Conservation (phyloP, 2,888 invertebrate genomes). For the Anodontia alba region DNA sequence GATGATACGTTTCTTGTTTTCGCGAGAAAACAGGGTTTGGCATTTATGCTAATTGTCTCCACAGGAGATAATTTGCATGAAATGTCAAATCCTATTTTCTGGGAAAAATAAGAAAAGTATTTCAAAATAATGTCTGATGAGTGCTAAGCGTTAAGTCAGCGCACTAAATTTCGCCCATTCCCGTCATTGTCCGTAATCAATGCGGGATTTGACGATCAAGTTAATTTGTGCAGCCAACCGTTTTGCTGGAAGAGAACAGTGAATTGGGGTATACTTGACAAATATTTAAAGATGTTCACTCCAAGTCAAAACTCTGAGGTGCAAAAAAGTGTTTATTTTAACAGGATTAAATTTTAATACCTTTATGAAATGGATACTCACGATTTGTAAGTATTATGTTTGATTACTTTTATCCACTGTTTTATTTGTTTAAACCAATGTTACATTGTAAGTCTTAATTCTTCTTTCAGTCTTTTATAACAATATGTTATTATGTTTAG, state of each 20-base stretch:
- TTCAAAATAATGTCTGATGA: too few relatives aligned
- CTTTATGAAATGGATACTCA: constrained; percentile 6
- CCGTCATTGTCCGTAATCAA: background rate
- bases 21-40: too few relatives aligned
- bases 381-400: constrained; percentile 2
- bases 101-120: too few relatives aligned
- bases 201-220: background rate
- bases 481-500: background rate
- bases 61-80: too few relatives aligned
- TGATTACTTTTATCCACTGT: background rate
- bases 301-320: background rate
- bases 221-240: background rate
- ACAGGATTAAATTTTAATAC: background rate
- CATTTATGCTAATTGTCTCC: too few relatives aligned
- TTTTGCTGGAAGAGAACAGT: background rate
- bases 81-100: too few relatives aligned
- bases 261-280: background rate
- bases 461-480: background rate
- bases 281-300: constrained; percentile 11
- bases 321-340: constrained; percentile 4
- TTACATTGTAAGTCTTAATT: too few relatives aligned
- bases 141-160: too few relatives aligned
- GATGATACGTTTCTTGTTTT: too few relatives aligned
- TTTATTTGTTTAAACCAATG: background rate
- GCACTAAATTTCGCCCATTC: background rate